phyloP scores from a whole-genome alignment of 2,113 vertebrate species.

The Parus major region DNA sequence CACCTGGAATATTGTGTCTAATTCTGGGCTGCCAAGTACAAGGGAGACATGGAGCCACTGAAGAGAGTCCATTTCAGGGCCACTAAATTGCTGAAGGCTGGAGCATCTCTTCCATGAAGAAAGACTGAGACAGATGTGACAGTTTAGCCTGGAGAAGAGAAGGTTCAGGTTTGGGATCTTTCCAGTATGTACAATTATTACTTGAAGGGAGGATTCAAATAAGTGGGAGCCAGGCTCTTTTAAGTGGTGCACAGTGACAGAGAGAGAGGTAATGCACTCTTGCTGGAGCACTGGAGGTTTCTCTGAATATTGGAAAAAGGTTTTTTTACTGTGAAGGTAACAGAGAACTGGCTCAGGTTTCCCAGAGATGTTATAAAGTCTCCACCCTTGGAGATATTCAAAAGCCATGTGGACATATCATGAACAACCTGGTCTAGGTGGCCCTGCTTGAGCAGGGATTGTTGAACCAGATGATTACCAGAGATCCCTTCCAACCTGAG shows the following conservation, averaged over 20 bases:
- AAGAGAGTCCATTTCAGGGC: not conserved
- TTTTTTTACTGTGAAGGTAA: not conserved
- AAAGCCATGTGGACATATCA: not conserved
- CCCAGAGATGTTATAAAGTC: not conserved
- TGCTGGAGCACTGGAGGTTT: not conserved
- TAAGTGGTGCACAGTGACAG: not conserved
- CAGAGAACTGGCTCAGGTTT: not conserved
- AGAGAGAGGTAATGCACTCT: not conserved
- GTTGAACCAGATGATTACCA: not conserved
- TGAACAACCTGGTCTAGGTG: not conserved
- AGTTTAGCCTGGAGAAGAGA: not conserved
- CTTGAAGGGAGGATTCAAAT: not conserved
- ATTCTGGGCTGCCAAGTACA: not conserved
- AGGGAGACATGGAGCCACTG: not conserved
- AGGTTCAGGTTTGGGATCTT: not conserved
- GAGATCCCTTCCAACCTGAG: not conserved
- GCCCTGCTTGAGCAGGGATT: not conserved
- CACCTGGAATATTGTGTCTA: not conserved
- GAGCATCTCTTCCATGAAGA: not conserved
- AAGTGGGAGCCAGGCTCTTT: not conserved
- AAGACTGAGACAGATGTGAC: not conserved
- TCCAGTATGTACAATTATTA: not conserved
- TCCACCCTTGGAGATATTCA: not conserved
- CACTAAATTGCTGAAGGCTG: not conserved
- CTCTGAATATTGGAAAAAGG: not conserved